Conservation (phyloP, 2,888 invertebrate genomes). For the Antitype chi region DNA sequence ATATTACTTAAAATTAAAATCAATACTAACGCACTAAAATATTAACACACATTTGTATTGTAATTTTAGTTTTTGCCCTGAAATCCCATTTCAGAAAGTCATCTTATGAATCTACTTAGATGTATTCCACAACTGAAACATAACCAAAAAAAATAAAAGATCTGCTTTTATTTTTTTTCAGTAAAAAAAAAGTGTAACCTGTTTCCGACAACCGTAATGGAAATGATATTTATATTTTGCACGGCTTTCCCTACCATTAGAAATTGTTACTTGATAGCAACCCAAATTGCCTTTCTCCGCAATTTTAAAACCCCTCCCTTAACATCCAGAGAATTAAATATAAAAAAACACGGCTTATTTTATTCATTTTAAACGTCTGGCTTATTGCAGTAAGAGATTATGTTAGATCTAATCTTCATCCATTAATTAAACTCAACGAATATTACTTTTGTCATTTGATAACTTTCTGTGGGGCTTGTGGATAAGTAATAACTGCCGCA, state of each 20-base stretch:
- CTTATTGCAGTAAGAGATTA: conserved; percentile 29
- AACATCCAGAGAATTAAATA: conserved; percentile 2
- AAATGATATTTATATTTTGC: conserved; percentile 40
- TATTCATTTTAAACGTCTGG: conserved; percentile 21
- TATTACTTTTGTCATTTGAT: conserved; percentile 42
- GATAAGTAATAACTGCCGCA: too few relatives aligned
- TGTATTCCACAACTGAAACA: background rate
- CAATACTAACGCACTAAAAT: background rate
- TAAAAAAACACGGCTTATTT: conserved; percentile 18
- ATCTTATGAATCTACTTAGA: background rate
- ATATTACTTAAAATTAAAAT: background rate
- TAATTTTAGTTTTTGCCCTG: too few relatives aligned
- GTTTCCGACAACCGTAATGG: conserved; percentile 23
- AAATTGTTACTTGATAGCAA: conserved; percentile 30
- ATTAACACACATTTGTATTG: background rate
- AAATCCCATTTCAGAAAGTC: background rate
- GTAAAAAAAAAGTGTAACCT: conserved; percentile 39
- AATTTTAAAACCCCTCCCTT: conserved; percentile 4
- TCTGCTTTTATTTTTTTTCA: too few relatives aligned
- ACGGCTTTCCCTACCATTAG: conserved; percentile 38
- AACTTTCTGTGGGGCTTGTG: background rate
- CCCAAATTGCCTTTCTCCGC: conserved; percentile 38
- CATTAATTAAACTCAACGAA: conserved; percentile 43
- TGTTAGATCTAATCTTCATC: conserved; percentile 37
- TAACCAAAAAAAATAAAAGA: background rate